Conservation (phyloP, 2,113 vertebrate genomes). For the Numenius arquata region DNA sequence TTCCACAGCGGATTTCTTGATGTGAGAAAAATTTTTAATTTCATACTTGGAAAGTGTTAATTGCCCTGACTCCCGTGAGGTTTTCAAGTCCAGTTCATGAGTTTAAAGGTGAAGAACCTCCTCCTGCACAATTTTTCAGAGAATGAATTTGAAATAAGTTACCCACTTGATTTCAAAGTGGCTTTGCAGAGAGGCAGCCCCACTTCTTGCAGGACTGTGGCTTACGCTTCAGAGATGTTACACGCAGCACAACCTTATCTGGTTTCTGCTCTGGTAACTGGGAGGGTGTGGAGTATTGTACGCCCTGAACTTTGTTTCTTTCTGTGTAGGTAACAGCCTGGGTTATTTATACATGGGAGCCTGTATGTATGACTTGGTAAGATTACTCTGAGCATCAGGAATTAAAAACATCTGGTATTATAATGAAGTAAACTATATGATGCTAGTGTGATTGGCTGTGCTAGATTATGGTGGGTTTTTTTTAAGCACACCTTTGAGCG, state of each 20-base stretch:
- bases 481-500: not conserved
- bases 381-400: not conserved
- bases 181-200: not conserved
- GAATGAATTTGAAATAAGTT: accelerated
- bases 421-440: accelerated
- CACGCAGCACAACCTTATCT: not conserved
- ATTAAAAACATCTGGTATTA: not conserved
- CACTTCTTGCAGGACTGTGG: not conserved
- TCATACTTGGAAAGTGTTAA: not conserved
- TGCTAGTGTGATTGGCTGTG: not conserved
- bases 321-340: not conserved
- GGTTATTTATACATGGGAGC: accelerated
- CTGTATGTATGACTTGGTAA: accelerated
- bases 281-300: not conserved
- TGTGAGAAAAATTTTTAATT: not conserved
- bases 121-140: accelerated
- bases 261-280: not conserved
- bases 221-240: not conserved
- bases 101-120: not conserved
- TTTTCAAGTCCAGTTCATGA: not conserved
- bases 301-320: slow-evolving; percentile 50
- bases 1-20: not conserved
- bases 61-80: accelerated
- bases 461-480: not conserved
- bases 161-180: accelerated